Evolutionary conservation across 2,797 vertebrate genomes (phyloP).

Genomic region (Falco concolor): DNA sequence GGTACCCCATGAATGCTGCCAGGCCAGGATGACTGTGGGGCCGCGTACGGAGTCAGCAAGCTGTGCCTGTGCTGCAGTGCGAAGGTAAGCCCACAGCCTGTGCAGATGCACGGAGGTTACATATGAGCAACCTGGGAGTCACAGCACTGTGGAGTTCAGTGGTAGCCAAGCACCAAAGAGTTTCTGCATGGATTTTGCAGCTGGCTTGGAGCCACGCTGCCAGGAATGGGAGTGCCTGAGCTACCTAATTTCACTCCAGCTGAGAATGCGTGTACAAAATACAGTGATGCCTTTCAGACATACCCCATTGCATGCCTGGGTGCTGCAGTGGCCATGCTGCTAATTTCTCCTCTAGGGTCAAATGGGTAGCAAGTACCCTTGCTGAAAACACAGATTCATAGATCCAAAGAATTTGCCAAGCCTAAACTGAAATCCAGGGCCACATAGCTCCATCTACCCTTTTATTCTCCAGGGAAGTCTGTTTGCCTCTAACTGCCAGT

Average conservation of each 20-base stretch:
- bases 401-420: not conserved
- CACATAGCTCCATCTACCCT: not conserved
- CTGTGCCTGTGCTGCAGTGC: not conserved
- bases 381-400: not conserved
- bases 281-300: not conserved
- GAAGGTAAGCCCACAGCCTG: not conserved
- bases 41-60: fast-evolving
- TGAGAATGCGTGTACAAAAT: not conserved
- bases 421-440: not conserved
- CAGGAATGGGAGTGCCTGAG: not conserved
- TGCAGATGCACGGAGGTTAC: fast-evolving
- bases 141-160: not conserved
- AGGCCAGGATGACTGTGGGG: not conserved
- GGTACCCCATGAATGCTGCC: fast-evolving
- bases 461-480: not conserved
- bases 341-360: not conserved
- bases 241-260: not conserved
- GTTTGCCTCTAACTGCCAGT: not conserved
- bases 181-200: not conserved
- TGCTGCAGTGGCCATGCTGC: not conserved
- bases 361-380: not conserved
- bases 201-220: not conserved
- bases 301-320: not conserved
- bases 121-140: not conserved
- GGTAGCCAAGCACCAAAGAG: not conserved